Evolutionary conservation across 2,888 invertebrate genomes (phyloP), one percentile per base, ranked within the genome.

Genomic region (Acleris sparsana): DNA sequence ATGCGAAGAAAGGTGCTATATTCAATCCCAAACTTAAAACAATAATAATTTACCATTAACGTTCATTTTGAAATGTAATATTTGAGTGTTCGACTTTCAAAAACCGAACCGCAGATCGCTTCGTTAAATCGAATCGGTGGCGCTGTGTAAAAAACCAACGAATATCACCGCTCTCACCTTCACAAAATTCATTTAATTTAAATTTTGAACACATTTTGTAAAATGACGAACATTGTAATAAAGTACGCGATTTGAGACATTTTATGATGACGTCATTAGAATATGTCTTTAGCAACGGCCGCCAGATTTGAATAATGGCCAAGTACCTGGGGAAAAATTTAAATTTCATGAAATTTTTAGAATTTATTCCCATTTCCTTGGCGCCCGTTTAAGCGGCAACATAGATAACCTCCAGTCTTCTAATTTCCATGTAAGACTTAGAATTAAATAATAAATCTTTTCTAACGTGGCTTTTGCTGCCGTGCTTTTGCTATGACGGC

Each of bases 251-350:
- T 39, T 39, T n/a, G 17, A n/a, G 18, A 52, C 16, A 22, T 52
- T 33, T n/a, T 7, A 52, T 43, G 17, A 60, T 60, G 51, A 43
- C 60, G 43, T 44, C 33, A 53, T 62, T 29, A 25, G 53, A 44
- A 55, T 48, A 20, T 43, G 22, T 48, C 20, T 64, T 53, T 39
- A 53, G 48, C 48, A 25, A 39, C 4, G 13, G 39, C 13, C 39
- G 39, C 39, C 39, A 33, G 18, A 58, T 62, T 67, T 67, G 29
- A 63, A 67, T 59, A 67, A 67, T 58, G 53, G 22, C 22, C 43
- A 25, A 57, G 62, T 63, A 62, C 61, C 51, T 62, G 68, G 48
- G 58, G 62, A 62, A 44, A 62, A 49, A 49, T 58, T 49, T 51
- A 58, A 67, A 63, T 67, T 57, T 59, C 18, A 62, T 63, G 58